Percentiles rank a stretch among this genome's conserved stretches.
Evolutionary conservation across 2,113 vertebrate species (phyloP).

Genomic region (Zosterops hypoxanthus): DNA sequence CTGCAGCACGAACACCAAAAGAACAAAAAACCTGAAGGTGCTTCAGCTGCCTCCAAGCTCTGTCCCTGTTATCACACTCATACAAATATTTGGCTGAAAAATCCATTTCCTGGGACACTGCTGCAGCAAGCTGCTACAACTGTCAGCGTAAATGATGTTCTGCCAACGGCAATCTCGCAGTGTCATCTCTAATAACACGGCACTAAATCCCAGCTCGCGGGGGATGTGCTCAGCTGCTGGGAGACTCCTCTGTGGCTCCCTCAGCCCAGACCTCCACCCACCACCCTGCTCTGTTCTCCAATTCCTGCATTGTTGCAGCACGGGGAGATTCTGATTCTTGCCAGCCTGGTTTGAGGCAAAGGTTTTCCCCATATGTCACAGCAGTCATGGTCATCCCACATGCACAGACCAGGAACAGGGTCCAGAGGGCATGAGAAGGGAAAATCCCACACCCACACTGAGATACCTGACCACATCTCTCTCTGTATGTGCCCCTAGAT

Average conservation of each 20-base stretch:
- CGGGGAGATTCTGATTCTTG: background rate
- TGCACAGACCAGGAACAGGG: fast-evolving
- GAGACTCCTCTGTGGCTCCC: background rate
- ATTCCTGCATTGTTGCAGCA: background rate
- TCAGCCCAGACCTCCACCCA: background rate
- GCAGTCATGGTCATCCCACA: background rate
- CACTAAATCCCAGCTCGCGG: background rate
- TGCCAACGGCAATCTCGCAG: constrained; percentile 44
- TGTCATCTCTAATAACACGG: constrained; percentile 51
- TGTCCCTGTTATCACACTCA: constrained; percentile 37
- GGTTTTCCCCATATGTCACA: background rate
- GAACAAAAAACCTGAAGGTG: background rate
- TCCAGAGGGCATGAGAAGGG: background rate
- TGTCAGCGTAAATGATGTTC: constrained; percentile 56
- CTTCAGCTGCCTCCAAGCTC: constrained; percentile 25
- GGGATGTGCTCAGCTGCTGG: constrained; percentile 33
- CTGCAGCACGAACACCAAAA: background rate
- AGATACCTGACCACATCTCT: background rate
- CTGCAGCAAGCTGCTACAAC: constrained; percentile 56
- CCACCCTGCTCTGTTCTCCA: background rate
- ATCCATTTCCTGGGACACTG: constrained; percentile 51
- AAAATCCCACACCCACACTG: background rate
- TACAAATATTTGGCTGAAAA: constrained; percentile 64
- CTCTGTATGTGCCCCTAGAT: background rate
- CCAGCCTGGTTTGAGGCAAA: background rate